Base-by-base conservation (phyloP, 2,797 vertebrate species). In the Odontamblyopus lacepedii region DNA sequence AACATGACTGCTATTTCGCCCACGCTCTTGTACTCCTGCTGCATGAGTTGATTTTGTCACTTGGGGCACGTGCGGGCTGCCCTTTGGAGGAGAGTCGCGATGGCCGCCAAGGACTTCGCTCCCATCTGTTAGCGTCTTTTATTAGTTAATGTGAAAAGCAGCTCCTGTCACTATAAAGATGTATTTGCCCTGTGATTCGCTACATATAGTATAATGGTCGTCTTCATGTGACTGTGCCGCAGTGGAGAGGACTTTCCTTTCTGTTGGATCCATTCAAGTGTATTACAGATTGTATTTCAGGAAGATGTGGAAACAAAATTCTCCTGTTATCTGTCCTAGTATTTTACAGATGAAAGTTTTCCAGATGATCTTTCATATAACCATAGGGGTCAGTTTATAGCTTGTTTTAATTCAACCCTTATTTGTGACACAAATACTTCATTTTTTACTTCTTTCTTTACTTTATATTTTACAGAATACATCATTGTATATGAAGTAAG, bases 101-200 rank as follows among this genome's bases (percentile, higher is more conserved):
- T 69, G 67, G 71, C 73, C 74, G 86, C 78, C 85, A 86, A 77
- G 71, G 69, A 79, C 69, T 80, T 79, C 5, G 71, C 41, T 29
- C 75, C 88, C 87, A 85, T 86, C 83, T 92, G 83, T 80, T 81
- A 73, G 76, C 73, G n/a, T 79, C 82, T 76, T 81, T 90, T 80
- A 85, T 85, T 78, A 85, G 26, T 77, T 88, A 85, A 89, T 89
- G 85, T 61, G 72, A 84, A 83, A 87, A 88, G 81, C 87, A 84
- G 80, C 77, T 67, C 73, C 71, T 80, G 74, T 83, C 84, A 55
- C 73, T 80, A 79, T 66, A 68, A 70, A 80, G 77, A 85, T 69
- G 27, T 75, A 65, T 69, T 78, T 26, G 79, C 82, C 76, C 67
- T 23, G 18, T 60, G 73, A 71, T 66, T 32, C 30, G 69, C 65